Conservation (phyloP, 2,888 invertebrate genomes). For the Embidobia sp. region DNA sequence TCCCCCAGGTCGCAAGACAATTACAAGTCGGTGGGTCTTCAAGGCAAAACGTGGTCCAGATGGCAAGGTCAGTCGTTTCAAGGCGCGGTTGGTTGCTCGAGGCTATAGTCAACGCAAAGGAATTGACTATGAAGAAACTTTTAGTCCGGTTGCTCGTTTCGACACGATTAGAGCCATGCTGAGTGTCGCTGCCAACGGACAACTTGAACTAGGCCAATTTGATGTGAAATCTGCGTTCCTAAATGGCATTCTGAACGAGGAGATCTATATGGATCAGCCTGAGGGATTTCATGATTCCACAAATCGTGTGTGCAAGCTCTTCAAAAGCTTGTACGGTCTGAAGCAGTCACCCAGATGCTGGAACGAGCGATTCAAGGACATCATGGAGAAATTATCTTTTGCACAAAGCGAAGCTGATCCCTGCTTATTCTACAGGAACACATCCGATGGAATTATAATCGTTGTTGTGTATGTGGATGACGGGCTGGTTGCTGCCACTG, state of each 20-base stretch:
- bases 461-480: constrained; percentile 56
- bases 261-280: constrained; percentile 60
- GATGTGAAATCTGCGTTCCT: constrained; percentile 59
- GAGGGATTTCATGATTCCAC: constrained; percentile 27
- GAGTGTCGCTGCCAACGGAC: constrained; percentile 41
- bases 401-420: constrained; percentile 24
- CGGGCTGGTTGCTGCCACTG: constrained; percentile 47
- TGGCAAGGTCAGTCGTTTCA: constrained; percentile 5
- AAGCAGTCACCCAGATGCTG: constrained; percentile 28
- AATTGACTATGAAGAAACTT: constrained; percentile 69
- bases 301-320: constrained; percentile 2
- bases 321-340: constrained; percentile 4
- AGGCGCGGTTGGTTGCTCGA: constrained; percentile 50
- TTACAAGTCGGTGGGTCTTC: constrained; percentile 38
- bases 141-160: constrained; percentile 29
- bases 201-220: constrained; percentile 49
- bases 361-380: constrained; percentile 35
- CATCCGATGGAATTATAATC: constrained; percentile 6
- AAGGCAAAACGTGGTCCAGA: constrained; percentile 25
- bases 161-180: constrained; percentile 27
- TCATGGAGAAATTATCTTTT: constrained; percentile 9
- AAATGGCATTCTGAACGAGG: constrained; percentile 34
- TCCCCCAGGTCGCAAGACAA: constrained; percentile 23
- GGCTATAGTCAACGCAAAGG: constrained; percentile 66
- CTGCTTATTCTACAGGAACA: neutral